Evolutionary conservation across 2,113 vertebrate species (phyloP).

Genomic region (Chinchilla lanigera): DNA sequence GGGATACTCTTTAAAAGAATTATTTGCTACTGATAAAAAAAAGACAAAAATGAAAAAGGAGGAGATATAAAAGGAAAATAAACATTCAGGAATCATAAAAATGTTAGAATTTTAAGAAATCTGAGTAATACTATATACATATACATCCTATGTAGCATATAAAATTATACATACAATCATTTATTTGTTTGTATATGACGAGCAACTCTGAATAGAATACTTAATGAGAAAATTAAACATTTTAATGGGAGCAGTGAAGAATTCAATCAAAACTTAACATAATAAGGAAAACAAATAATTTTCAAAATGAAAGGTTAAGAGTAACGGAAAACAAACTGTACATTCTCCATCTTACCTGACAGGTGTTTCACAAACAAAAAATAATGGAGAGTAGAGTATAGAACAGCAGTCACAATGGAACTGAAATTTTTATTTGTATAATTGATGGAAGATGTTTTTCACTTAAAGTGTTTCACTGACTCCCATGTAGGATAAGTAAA

Average conservation of each 20-base stretch:
- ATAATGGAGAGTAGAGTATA: not conserved
- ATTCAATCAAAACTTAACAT: not conserved
- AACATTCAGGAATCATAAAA: not conserved
- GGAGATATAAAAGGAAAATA: not conserved
- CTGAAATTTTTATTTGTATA: not conserved
- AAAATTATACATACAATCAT: not conserved
- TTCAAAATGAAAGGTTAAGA: not conserved
- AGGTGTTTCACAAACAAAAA: not conserved
- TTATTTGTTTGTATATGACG: not conserved
- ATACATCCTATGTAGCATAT: not conserved
- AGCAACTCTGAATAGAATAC: not conserved
- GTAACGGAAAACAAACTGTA: not conserved
- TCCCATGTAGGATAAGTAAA: not conserved
- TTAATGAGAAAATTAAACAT: not conserved
- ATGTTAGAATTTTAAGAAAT: not conserved
- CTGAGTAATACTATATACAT: not conserved
- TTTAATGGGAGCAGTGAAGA: not conserved
- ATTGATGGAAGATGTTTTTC: not conserved
- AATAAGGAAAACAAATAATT: not conserved
- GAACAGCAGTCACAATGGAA: not conserved
- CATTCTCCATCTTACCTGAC: not conserved
- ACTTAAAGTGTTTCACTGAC: not conserved
- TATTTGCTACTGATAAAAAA: not conserved
- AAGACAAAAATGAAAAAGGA: not conserved
- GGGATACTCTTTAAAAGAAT: not conserved